Evolutionary conservation across 2,797 vertebrate species (phyloP).

Genomic region (Lates japonicus): DNA sequence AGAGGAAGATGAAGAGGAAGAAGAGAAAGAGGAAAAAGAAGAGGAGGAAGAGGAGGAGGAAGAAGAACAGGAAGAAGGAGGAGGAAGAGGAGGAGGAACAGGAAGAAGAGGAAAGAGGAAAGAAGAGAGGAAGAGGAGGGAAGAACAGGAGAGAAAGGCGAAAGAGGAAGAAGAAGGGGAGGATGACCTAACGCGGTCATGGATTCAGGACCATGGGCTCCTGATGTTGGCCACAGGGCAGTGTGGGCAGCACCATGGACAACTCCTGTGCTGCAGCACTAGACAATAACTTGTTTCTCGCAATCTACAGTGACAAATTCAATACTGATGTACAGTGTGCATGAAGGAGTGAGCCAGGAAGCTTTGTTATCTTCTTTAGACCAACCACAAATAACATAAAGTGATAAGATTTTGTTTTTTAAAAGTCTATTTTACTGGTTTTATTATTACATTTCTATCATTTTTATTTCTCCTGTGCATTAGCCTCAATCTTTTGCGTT

Average conservation of each 20-base stretch:
- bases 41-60: no score
- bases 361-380: background rate
- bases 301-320: constrained; percentile 22
- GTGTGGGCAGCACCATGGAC: constrained; percentile 44
- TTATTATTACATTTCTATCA: background rate
- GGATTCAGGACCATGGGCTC: background rate
- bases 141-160: no score
- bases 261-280: constrained; percentile 29
- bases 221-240: background rate
- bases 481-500: background rate
- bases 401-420: background rate
- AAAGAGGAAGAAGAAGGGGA: no score
- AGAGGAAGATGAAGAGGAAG: no score
- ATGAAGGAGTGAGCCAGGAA: background rate
- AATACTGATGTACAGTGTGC: background rate
- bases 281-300: constrained; percentile 21
- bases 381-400: background rate
- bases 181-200: background rate
- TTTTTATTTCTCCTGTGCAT: background rate
- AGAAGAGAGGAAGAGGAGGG: no score
- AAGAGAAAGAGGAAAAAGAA: no score
- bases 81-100: no score
- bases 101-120: no score
- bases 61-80: no score
- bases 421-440: background rate